phyloP scores from a whole-genome alignment of 1,140 invertebrate species.

The Brachionus angularis region DNA sequence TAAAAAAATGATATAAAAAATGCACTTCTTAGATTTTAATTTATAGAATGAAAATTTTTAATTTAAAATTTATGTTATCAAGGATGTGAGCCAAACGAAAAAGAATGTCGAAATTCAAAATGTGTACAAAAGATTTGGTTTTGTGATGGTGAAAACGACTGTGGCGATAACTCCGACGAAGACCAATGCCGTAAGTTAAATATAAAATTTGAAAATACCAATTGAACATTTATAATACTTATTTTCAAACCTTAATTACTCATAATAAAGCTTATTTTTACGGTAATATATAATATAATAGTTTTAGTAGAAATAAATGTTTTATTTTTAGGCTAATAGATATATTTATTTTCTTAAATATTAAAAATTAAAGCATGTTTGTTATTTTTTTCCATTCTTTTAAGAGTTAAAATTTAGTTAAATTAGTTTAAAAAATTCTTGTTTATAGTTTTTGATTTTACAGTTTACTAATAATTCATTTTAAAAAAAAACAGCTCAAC shows the following conservation, averaged over 20 bases:
- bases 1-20: no score
- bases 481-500: slow-evolving; percentile 8
- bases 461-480: not conserved
- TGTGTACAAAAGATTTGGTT: slow-evolving; percentile 69
- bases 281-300: no score
- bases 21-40: not conserved
- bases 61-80: not conserved
- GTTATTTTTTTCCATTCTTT: no score
- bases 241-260: no score
- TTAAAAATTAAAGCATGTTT: no score
- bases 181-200: slow-evolving; percentile 34
- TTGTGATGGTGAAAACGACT: slow-evolving; percentile 45
- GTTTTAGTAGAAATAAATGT: no score
- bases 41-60: not conserved
- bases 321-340: no score
- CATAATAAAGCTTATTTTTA: no score
- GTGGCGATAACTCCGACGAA: slow-evolving; percentile 43
- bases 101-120: slow-evolving; percentile 82
- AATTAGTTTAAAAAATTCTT: no score
- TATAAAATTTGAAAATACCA: not conserved
- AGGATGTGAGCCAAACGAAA: slow-evolving; percentile 84
- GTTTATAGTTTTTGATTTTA: no score
- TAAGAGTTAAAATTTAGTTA: no score
- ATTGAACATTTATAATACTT: not conserved
- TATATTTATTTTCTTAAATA: no score